Conservation (phyloP, 1,140 invertebrate genomes). For the Bombus superbus region DNA sequence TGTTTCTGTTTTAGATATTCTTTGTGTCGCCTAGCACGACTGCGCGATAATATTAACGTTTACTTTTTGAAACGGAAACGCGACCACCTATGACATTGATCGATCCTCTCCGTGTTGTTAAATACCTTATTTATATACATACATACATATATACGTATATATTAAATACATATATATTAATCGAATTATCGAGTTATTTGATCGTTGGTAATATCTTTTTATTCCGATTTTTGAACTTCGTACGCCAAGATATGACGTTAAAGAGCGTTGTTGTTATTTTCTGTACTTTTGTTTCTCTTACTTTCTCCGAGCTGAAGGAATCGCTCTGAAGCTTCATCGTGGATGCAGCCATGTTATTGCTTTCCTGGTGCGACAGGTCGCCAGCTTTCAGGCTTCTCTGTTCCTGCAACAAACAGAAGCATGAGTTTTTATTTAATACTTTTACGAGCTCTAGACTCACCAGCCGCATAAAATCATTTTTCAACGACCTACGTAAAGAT, state of each 20-base stretch:
- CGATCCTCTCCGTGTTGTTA: no score
- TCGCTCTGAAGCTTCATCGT: slow-evolving; percentile 93
- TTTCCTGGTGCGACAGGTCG: slow-evolving; percentile 92
- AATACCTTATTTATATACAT: no score
- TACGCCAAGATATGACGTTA: no score
- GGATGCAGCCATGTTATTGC: slow-evolving; percentile 89
- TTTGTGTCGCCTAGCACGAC: no score
- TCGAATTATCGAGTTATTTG: background rate
- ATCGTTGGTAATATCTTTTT: background rate
- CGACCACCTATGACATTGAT: no score
- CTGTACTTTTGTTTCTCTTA: slow-evolving; percentile 50
- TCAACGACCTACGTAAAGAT: background rate
- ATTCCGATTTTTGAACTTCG: no score
- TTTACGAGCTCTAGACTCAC: background rate
- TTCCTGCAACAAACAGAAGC: slow-evolving; percentile 84
- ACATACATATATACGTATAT: no score
- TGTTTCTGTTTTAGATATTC: no score
- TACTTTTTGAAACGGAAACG: no score
- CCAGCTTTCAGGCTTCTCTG: slow-evolving; percentile 91
- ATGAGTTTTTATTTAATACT: slow-evolving; percentile 11
- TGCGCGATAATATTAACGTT: no score
- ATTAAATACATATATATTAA: no score
- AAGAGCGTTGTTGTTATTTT: background rate
- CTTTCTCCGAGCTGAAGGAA: slow-evolving; percentile 92
- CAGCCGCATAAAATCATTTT: background rate